Base-by-base conservation (phyloP, 2,113 vertebrate species). In the Entomyzon cyanotis region DNA sequence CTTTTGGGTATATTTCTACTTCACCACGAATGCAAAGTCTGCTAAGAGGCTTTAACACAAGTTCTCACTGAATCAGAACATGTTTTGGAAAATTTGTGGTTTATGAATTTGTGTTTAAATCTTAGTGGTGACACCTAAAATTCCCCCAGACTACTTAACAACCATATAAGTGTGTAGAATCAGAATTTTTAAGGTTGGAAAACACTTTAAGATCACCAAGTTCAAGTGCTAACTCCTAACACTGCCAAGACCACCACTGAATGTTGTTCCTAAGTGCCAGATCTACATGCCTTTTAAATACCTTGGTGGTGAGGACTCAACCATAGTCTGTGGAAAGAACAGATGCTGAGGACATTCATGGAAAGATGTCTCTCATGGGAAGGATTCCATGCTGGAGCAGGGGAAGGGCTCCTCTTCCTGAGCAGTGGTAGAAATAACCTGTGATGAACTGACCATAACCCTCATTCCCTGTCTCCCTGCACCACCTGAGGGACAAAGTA, bases 221-320 rank as follows among this genome's bases (percentile, higher is more conserved):
- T 74, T 27, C 37, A 59, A 4, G 15, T 59, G 18, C 28, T 49
- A 64, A 18, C 7, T 16, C 20, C 37, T 39, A 24, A 14, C 23
- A n/a, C 27, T 62, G 15, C 23, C 12, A 55, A 70, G 28, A 24
- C n/a, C 24, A 53, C 16, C 7, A 53, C 16, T 60, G 21, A n/a
- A 30, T 60, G 9, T 28, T 25, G 20, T 31, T 16, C 13, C 7
- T 47, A 46, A 46, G n/a, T n/a, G 16, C 23, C 12, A 46, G 13
- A 18, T 30, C 15, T 14, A 53, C 5, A 9, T n/a, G 9, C 25
- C 10, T n/a, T 59, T 67, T 46, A 53, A 53, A 46, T 24, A 46
- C 3, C 11, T 46, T 4, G 3, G 15, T 6, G 4, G 20, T 17
- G 23, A 59, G 15, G 11, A 68, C 3, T 60, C 24, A 21, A 0